A percentile compares a stretch with the other conserved stretches of the same genome.
phyloP scores from a whole-genome alignment of 2,888 invertebrate species.

The Limnephilus lunatus region DNA sequence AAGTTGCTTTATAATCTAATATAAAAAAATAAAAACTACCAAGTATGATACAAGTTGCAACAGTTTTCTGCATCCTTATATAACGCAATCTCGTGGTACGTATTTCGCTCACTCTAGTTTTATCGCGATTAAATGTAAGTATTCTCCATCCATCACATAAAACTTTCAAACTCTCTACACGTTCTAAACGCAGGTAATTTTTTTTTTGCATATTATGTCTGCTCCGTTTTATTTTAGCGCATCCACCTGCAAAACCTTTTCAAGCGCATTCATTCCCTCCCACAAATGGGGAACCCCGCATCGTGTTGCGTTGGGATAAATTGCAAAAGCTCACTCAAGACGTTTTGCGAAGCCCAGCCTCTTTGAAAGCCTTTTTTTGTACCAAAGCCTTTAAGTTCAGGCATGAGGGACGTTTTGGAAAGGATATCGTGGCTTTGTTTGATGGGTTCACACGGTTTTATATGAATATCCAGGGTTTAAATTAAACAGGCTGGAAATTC shows the following conservation, averaged over 20 bases:
- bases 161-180: background rate
- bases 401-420: constrained; percentile 8
- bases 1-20: too few species aligned
- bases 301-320: constrained; percentile 3
- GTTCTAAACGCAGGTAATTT: background rate
- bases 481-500: constrained; percentile 58
- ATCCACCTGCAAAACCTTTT: constrained; percentile 12
- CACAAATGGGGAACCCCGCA: background rate
- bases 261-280: background rate
- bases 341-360: background rate
- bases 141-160: background rate
- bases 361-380: background rate
- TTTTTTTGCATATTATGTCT: background rate
- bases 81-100: too few species aligned
- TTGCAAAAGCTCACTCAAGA: background rate
- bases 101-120: too few species aligned
- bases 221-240: background rate
- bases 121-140: background rate
- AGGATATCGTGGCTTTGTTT: constrained; percentile 1
- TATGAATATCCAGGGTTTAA: constrained; percentile 36
- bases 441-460: constrained; percentile 36
- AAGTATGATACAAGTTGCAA: too few species aligned
- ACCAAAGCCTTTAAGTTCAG: background rate
- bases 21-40: too few species aligned
- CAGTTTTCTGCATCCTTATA: too few species aligned